phyloP scores from a whole-genome alignment of 2,113 vertebrate genomes.

The Leucoraja erinaceus region DNA sequence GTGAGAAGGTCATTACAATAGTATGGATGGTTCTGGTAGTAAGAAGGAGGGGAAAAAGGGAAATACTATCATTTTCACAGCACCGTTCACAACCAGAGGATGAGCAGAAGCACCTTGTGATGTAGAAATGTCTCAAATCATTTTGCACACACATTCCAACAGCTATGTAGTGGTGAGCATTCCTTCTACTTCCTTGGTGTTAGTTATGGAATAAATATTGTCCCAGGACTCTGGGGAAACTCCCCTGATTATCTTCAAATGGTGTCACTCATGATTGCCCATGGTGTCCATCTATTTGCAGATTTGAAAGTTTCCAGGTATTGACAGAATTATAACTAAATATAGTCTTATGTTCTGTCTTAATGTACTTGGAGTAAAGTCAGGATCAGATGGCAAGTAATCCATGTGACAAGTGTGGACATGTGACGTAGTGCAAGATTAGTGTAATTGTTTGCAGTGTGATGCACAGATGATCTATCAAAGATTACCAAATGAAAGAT shows the following conservation, averaged over 20 bases:
- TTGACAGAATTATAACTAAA: constrained; percentile 13
- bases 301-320: background rate
- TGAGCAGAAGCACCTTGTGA: background rate
- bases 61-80: background rate
- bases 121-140: background rate
- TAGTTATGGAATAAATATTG: background rate
- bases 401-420: background rate
- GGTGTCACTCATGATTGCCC: too few species aligned
- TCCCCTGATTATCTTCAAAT: too few species aligned
- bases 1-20: background rate
- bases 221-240: too few species aligned
- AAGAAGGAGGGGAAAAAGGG: background rate
- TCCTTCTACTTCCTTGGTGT: background rate
- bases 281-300: background rate
- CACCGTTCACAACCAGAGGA: background rate
- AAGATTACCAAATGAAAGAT: background rate
- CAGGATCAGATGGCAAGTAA: background rate
- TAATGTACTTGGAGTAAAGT: too few species aligned
- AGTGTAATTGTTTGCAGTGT: background rate
- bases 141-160: background rate
- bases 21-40: background rate
- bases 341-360: background rate
- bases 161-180: background rate
- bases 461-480: background rate
- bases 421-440: background rate